Conservation (phyloP, 2,797 vertebrate species). For the Alectoris magna region DNA sequence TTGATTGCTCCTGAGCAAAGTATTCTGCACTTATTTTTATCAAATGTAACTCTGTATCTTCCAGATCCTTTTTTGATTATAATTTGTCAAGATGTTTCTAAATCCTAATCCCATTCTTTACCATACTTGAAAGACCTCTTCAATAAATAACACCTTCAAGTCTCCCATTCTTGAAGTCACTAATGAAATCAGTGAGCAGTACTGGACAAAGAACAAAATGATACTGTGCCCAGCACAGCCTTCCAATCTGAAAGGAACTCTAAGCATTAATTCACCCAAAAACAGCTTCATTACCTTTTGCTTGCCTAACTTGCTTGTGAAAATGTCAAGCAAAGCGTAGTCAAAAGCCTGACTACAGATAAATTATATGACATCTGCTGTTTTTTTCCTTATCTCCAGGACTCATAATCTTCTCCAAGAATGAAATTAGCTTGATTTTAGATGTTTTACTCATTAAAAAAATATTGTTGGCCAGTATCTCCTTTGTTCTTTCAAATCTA, state of each 20-base stretch:
- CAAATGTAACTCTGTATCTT: not conserved
- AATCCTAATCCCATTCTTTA: not conserved
- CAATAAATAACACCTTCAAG: not conserved
- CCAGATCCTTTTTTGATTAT: not conserved
- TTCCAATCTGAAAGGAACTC: constrained; percentile 20
- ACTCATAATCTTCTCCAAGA: constrained; percentile 46
- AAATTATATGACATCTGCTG: constrained; percentile 26
- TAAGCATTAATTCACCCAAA: constrained; percentile 26
- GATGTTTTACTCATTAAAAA: constrained; percentile 32
- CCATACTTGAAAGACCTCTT: not conserved
- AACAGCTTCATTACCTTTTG: constrained; percentile 35
- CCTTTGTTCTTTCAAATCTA: constrained; percentile 50
- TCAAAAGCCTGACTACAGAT: constrained; percentile 43
- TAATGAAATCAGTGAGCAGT: constrained; percentile 16
- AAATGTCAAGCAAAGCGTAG: constrained; percentile 53
- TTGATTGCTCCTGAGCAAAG: not conserved
- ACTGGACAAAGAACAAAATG: not conserved
- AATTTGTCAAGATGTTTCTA: not conserved
- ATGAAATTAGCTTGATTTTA: constrained; percentile 47
- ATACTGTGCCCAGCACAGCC: not conserved
- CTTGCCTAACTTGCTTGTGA: constrained; percentile 42
- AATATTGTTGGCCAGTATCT: constrained; percentile 32
- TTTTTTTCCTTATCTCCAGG: constrained; percentile 42
- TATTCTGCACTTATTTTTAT: not conserved
- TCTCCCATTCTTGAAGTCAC: not conserved